A percentile compares a stretch with the other conserved stretches of the same genome.
Conservation (phyloP, 2,888 invertebrate species). For the Xanthia togata region DNA sequence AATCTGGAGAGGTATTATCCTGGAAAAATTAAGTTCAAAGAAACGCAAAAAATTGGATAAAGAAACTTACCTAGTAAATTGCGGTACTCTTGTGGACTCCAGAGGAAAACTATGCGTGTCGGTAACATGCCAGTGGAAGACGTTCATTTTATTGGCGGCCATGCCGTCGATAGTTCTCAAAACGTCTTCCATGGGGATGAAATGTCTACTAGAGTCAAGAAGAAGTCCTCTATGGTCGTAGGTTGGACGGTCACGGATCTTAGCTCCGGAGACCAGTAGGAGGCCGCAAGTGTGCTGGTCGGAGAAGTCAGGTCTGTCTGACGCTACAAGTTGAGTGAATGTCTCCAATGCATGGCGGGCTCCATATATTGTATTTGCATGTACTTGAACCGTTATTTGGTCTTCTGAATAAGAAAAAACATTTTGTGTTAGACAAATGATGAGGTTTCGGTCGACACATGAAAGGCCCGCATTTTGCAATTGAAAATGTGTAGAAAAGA, state of each 20-base stretch:
- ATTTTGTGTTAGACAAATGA: not conserved
- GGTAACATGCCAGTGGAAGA: constrained; percentile 97
- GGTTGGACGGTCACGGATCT: constrained; percentile 94
- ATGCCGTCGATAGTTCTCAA: constrained; percentile 95
- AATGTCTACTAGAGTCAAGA: constrained; percentile 97
- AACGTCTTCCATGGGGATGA: constrained; percentile 93
- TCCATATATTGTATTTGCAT: constrained; percentile 92
- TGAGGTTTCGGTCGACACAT: too few relatives aligned
- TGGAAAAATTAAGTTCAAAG: not conserved
- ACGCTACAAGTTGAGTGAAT: constrained; percentile 92
- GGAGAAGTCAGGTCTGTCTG: constrained; percentile 76
- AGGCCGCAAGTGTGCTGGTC: constrained; percentile 86
- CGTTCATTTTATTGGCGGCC: constrained; percentile 97
- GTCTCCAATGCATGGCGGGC: constrained; percentile 95
- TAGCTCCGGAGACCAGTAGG: constrained; percentile 91
- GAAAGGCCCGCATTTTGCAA: too few relatives aligned
- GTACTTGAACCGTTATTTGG: constrained; percentile 89
- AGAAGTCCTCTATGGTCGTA: constrained; percentile 96
- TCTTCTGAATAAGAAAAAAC: constrained; percentile 77
- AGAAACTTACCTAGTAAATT: constrained; percentile 92
- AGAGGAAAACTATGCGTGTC: constrained; percentile 98
- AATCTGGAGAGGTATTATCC: not conserved
- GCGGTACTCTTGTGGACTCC: constrained; percentile 93
- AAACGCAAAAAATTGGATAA: not conserved
- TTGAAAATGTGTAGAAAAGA: too few relatives aligned